These are phyloP conservation scores for Gordius sp. DNA, from an alignment of 2,888 invertebrate species.

Conservation along the genomic window DNA sequence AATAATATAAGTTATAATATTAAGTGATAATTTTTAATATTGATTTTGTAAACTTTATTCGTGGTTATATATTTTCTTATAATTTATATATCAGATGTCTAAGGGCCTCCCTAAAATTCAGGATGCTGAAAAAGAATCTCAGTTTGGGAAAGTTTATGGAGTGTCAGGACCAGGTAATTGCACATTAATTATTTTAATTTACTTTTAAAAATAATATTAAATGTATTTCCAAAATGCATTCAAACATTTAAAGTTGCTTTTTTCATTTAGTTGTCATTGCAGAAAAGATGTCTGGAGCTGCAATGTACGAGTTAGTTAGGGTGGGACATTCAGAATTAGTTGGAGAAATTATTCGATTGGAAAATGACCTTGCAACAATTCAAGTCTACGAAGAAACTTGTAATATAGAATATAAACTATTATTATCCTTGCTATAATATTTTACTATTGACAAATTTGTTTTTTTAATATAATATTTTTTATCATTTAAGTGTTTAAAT, in stretches of 20 bases:
- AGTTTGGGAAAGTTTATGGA: constrained; percentile 75
- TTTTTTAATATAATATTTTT: constrained; percentile 17
- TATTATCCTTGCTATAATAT: constrained; percentile 10
- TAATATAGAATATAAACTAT: constrained; percentile 22
- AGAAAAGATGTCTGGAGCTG: constrained; percentile 91
- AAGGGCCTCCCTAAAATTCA: constrained; percentile 34
- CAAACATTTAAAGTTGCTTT: constrained; percentile 6
- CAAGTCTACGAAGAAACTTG: constrained; percentile 50
- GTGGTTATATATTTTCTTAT: no score
- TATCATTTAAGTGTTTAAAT: background rate
- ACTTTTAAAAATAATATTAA: background rate
- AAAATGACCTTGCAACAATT: constrained; percentile 97
- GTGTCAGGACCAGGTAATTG: constrained; percentile 69
- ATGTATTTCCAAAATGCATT: background rate
- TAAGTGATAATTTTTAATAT: no score
- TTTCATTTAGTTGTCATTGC: constrained; percentile 64
- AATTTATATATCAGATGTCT: background rate
- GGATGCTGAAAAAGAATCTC: constrained; percentile 58
- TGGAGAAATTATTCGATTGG: constrained; percentile 95
- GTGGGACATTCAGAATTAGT: constrained; percentile 92
- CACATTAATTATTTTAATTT: background rate
- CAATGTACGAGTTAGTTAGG: constrained; percentile 98
- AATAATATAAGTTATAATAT: no score
- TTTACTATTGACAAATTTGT: background rate
- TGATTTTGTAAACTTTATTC: no score